phyloP scores from a whole-genome alignment of 2,888 invertebrate species.

The Linyphia triangularis region DNA sequence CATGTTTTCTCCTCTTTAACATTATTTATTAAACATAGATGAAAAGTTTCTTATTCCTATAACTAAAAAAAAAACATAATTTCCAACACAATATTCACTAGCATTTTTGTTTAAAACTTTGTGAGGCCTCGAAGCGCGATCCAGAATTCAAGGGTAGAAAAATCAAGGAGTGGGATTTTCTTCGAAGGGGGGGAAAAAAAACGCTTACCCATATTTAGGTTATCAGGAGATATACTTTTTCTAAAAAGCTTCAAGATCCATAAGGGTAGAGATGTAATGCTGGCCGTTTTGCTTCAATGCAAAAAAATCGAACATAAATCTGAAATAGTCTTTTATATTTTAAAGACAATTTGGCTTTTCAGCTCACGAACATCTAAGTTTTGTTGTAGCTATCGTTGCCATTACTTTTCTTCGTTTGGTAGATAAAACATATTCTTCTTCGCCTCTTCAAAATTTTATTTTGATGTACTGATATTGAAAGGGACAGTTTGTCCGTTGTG shows the following conservation, averaged over 20 bases:
- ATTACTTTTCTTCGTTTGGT: not conserved
- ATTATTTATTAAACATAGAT: no score
- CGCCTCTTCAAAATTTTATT: slow-evolving; percentile 10
- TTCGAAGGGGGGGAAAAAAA: not conserved
- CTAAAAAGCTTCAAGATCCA: not conserved
- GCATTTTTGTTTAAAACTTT: no score
- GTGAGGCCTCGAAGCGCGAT: no score
- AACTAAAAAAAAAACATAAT: no score
- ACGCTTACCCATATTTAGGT: not conserved
- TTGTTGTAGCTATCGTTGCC: slow-evolving; percentile 3
- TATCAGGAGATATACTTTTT: slow-evolving; percentile 5
- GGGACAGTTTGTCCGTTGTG: not conserved
- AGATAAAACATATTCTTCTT: not conserved
- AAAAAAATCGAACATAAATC: slow-evolving; percentile 6
- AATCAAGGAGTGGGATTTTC: no score
- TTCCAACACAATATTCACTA: no score
- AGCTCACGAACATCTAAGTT: not conserved
- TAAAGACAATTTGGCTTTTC: not conserved
- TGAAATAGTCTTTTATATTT: not conserved
- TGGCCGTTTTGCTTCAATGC: not conserved
- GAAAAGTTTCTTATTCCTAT: no score
- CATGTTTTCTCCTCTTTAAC: no score
- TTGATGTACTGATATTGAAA: not conserved
- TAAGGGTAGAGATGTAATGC: slow-evolving; percentile 3
- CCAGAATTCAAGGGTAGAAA: no score